These are phyloP conservation scores for Micoletzkya japonica DNA, from an alignment of 2,888 invertebrate species.

Conservation along the genomic window DNA sequence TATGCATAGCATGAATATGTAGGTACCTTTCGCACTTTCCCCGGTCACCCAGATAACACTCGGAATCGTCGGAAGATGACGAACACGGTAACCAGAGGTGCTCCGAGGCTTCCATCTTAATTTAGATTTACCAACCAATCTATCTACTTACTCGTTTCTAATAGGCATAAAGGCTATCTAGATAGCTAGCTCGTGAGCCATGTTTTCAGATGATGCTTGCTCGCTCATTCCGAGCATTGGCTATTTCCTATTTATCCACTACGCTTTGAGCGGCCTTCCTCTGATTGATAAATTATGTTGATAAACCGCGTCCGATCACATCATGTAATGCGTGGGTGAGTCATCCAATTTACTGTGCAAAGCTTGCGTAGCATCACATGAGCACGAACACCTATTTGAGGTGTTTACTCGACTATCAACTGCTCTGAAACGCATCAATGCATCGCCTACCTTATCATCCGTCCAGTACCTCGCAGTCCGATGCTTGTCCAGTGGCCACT, in stretches of 20 bases:
- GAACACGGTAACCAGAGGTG: conserved; percentile 62
- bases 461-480: conserved; percentile 61
- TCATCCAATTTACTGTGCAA: too few relatives aligned
- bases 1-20: too few relatives aligned
- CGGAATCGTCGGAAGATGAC: conserved; percentile 59
- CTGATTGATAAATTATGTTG: conserved; percentile 1
- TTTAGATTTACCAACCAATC: background rate
- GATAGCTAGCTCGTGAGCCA: too few relatives aligned
- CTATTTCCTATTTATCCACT: background rate
- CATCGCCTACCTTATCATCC: conserved; percentile 52
- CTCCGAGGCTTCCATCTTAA: conserved; percentile 51
- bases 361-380: too few relatives aligned
- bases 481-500: conserved; percentile 59
- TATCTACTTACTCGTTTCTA: too few relatives aligned
- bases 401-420: too few relatives aligned
- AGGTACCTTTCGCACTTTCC: conserved; percentile 23
- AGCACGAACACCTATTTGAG: too few relatives aligned
- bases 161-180: too few relatives aligned
- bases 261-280: background rate
- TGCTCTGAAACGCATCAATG: too few relatives aligned
- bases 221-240: background rate
- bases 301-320: too few relatives aligned
- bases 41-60: conserved; percentile 63
- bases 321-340: too few relatives aligned
- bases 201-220: background rate